These are phyloP conservation scores for Mya arenaria DNA, from an alignment of 1,140 invertebrate species.

Conservation along the genomic window DNA sequence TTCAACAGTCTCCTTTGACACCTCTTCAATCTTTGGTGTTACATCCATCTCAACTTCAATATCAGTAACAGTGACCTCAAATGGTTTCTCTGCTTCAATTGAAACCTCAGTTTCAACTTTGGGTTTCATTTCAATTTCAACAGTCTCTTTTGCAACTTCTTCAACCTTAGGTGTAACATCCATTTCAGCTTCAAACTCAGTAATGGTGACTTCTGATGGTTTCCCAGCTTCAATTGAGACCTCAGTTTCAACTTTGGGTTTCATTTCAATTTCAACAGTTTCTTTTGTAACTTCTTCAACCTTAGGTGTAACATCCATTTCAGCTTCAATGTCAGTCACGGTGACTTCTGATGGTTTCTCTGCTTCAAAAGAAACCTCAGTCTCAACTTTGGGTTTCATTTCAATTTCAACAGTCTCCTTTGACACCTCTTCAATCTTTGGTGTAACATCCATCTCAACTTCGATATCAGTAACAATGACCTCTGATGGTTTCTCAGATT, in stretches of 20 bases:
- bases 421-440: not conserved
- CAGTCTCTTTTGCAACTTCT: slow-evolving; percentile 12
- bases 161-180: slow-evolving; percentile 29
- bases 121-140: slow-evolving; percentile 42
- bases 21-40: slow-evolving; percentile 37
- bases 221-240: too few relatives aligned
- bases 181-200: too few relatives aligned
- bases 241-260: too few relatives aligned
- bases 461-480: slow-evolving; percentile 29
- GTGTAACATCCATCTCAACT: slow-evolving; percentile 1
- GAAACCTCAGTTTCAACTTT: slow-evolving; percentile 23
- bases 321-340: not conserved
- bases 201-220: too few relatives aligned
- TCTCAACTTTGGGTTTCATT: too few relatives aligned
- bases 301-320: not conserved
- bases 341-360: not conserved
- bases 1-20: slow-evolving; percentile 43
- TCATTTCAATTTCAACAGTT: not conserved
- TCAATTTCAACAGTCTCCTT: too few relatives aligned
- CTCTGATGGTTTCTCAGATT: not conserved
- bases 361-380: too few relatives aligned
- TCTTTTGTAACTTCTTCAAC: not conserved
- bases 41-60: slow-evolving; percentile 51
- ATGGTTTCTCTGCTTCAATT: slow-evolving; percentile 44
- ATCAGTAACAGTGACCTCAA: slow-evolving; percentile 51